Percentiles rank a stretch among this genome's conserved stretches.
phyloP scores from a whole-genome alignment of 2,797 vertebrate species.

The Chromis chromis region DNA sequence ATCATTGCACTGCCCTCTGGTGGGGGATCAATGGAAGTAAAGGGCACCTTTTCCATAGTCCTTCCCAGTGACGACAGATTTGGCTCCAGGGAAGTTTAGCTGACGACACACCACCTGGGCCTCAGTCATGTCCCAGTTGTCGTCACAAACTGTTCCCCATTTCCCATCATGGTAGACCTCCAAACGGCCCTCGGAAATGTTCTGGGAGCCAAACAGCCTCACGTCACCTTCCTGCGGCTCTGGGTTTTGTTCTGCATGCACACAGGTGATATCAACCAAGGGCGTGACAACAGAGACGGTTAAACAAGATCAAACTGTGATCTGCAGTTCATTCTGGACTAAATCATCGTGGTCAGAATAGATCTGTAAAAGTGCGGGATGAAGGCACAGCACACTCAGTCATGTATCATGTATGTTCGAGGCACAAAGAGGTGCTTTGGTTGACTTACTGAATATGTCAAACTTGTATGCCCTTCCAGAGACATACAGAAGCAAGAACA shows the following conservation, averaged over 20 bases:
- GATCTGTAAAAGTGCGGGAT: neutral
- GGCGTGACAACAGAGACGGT: neutral
- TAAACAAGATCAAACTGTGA: neutral
- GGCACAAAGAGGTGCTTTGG: neutral
- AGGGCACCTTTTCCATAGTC: constrained; percentile 71
- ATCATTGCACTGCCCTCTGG: constrained; percentile 57
- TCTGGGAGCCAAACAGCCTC: neutral
- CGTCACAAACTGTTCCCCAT: constrained; percentile 15
- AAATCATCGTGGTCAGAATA: neutral
- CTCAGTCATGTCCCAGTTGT: neutral
- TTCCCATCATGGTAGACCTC: neutral
- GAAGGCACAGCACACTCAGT: neutral
- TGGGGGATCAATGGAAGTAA: constrained; percentile 44
- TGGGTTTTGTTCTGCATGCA: neutral
- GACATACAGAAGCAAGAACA: constrained; percentile 63
- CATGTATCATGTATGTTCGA: neutral
- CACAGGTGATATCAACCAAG: constrained; percentile 3
- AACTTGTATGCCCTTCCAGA: constrained; percentile 4
- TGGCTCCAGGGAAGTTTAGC: constrained; percentile 68
- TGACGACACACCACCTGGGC: constrained; percentile 5
- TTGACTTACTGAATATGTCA: constrained; percentile 67
- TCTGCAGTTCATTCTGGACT: neutral
- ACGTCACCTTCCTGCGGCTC: constrained; percentile 60
- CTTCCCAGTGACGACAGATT: constrained; percentile 56
- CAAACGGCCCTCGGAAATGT: constrained; percentile 8